Evolutionary conservation across 2,113 vertebrate species (phyloP).

Genomic region (Centropus unirufus): DNA sequence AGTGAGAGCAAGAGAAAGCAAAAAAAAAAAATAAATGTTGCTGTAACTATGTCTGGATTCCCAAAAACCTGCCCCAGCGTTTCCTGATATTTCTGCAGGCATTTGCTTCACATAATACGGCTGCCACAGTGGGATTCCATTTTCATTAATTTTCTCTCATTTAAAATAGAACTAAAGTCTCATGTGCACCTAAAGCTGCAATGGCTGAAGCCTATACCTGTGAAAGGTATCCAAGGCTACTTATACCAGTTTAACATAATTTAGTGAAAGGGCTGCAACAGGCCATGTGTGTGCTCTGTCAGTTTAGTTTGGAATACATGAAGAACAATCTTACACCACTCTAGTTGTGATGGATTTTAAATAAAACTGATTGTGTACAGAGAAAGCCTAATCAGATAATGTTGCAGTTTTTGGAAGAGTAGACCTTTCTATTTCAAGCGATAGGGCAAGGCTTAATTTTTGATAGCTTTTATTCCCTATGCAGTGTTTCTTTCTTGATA

Average conservation of each 20-base stretch:
- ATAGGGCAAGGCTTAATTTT: background rate
- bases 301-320: background rate
- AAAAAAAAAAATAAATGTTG: background rate
- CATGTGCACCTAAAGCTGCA: background rate
- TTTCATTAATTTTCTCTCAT: background rate
- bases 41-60: conserved; percentile 69
- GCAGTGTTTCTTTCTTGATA: background rate
- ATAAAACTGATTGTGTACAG: background rate
- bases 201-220: background rate
- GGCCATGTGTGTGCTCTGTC: background rate
- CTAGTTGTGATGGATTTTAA: conserved; percentile 2
- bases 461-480: background rate
- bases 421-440: background rate
- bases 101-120: conserved; percentile 74
- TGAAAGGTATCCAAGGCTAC: background rate
- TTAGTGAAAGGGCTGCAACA: background rate
- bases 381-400: background rate
- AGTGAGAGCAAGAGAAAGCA: background rate
- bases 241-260: background rate
- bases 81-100: conserved; percentile 68
- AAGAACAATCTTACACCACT: background rate
- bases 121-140: conserved; percentile 37
- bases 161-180: background rate
- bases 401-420: background rate
- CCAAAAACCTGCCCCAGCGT: conserved; percentile 73